phyloP scores from a whole-genome alignment of 2,113 vertebrate genomes.

The Tetraodon nigroviridis region DNA sequence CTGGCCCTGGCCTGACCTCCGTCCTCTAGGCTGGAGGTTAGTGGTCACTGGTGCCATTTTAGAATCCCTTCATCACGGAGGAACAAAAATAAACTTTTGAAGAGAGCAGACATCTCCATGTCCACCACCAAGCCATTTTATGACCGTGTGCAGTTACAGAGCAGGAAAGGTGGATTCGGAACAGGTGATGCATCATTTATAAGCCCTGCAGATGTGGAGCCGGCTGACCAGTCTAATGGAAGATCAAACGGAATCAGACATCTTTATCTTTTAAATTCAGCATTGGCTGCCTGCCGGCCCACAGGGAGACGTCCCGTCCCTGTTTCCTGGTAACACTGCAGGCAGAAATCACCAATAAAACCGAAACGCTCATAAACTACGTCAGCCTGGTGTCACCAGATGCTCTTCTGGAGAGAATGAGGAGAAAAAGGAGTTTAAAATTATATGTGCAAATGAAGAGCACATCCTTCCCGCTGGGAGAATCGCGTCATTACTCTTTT shows the following conservation, averaged over 20 bases:
- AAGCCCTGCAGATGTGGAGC: slow-evolving; percentile 3
- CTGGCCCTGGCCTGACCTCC: slow-evolving; percentile 30
- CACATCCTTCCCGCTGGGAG: background rate
- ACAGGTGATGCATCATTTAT: slow-evolving; percentile 18
- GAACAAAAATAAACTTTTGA: too few relatives aligned
- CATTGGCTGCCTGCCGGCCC: slow-evolving; percentile 5
- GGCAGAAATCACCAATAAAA: background rate
- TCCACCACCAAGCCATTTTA: too few relatives aligned
- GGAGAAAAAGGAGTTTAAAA: too few relatives aligned
- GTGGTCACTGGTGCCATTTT: too few relatives aligned
- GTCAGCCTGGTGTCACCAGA: background rate
- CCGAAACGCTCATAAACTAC: background rate
- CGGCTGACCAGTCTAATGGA: slow-evolving; percentile 15
- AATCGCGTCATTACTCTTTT: too few relatives aligned
- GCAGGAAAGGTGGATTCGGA: background rate
- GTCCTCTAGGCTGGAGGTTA: background rate
- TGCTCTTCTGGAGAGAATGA: background rate
- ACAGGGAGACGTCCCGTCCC: background rate
- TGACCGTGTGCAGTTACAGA: background rate
- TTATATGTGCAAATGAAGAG: slow-evolving; percentile 11
- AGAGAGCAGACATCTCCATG: too few relatives aligned
- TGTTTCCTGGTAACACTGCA: slow-evolving; percentile 6
- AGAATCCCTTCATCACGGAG: too few relatives aligned
- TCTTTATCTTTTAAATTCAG: slow-evolving; percentile 15
- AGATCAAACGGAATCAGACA: slow-evolving; percentile 28